phyloP scores from a whole-genome alignment of 2,113 vertebrate genomes.

The Apteryx mantelli region DNA sequence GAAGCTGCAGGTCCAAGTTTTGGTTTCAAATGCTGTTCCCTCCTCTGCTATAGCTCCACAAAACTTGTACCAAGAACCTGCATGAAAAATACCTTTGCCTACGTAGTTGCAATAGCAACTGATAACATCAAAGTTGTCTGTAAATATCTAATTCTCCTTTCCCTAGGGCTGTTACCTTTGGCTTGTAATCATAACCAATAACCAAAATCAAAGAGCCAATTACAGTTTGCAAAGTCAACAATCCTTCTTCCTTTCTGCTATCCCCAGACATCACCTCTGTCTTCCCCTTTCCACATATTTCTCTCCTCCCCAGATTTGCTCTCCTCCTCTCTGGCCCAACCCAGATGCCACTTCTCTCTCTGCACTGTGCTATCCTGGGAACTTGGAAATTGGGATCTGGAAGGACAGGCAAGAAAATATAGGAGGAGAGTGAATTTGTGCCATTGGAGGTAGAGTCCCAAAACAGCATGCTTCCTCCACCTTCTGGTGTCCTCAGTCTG shows the following conservation, averaged over 20 bases:
- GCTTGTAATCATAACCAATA: background rate
- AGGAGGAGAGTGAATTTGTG: background rate
- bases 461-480: background rate
- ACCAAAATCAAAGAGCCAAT: conserved; percentile 6
- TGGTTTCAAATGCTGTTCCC: background rate
- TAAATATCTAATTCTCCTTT: background rate
- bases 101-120: background rate
- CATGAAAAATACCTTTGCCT: background rate
- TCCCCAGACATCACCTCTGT: background rate
- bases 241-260: background rate
- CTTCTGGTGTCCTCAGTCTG: background rate
- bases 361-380: background rate
- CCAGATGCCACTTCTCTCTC: background rate
- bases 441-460: background rate
- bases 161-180: background rate
- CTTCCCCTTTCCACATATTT: background rate
- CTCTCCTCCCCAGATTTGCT: background rate
- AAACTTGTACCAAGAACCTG: background rate
- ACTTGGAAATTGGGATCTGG: background rate
- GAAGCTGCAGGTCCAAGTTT: background rate
- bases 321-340: background rate
- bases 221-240: conserved; percentile 3
- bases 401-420: background rate
- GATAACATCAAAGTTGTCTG: background rate
- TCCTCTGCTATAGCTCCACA: background rate